Evolutionary conservation across 2,888 invertebrate species (phyloP).

Genomic region (Pseudoips prasinana): DNA sequence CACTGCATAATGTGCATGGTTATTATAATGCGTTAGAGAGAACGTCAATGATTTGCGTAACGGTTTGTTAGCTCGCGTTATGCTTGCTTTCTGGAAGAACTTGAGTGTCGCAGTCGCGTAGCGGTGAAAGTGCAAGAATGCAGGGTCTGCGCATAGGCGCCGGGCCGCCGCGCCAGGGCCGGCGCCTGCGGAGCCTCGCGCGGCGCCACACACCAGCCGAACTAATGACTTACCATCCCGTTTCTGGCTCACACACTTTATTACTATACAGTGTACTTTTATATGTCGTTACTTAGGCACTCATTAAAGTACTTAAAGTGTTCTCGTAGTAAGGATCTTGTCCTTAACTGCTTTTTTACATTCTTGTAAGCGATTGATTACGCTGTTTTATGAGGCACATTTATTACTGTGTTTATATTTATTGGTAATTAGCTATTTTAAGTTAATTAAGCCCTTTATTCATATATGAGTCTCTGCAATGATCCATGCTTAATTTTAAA

Average conservation of each 20-base stretch:
- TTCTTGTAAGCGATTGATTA: too few relatives aligned
- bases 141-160: slow-evolving; percentile 33
- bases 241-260: slow-evolving; percentile 42
- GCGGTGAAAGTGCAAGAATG: slow-evolving; percentile 70
- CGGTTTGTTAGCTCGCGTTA: slow-evolving; percentile 27
- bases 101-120: slow-evolving; percentile 27
- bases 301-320: slow-evolving; percentile 18
- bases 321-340: slow-evolving; percentile 10
- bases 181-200: slow-evolving; percentile 10
- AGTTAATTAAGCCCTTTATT: too few relatives aligned
- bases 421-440: too few relatives aligned
- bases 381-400: too few relatives aligned
- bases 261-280: slow-evolving; percentile 27
- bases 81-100: slow-evolving; percentile 33
- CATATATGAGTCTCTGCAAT: too few relatives aligned
- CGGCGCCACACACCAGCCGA: slow-evolving; percentile 39
- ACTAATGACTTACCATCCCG: slow-evolving; percentile 41
- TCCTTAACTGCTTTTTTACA: too few relatives aligned
- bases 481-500: too few relatives aligned
- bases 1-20: too few relatives aligned
- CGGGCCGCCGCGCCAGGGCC: slow-evolving; percentile 25
- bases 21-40: slow-evolving; percentile 33
- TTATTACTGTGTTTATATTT: too few relatives aligned
- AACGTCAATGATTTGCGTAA: slow-evolving; percentile 47
- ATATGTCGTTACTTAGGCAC: slow-evolving; percentile 4